Evolutionary conservation across 2,113 vertebrate species (phyloP).

Genomic region (Lepidothrix coronata): DNA sequence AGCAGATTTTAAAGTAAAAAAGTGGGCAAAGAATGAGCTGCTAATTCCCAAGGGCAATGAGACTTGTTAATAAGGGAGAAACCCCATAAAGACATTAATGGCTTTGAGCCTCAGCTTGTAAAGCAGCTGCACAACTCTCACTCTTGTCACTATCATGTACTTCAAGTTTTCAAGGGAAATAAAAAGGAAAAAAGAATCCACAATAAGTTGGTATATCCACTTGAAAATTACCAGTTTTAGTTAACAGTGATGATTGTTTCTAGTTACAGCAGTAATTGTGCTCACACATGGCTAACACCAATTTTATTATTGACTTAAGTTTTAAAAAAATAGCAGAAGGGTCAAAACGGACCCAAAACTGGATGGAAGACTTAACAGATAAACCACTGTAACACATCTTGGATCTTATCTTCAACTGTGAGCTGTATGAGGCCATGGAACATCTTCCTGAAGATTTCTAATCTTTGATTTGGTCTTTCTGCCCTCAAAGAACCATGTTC

Average conservation of each 20-base stretch:
- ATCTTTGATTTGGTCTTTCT: constrained; percentile 43
- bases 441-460: constrained; percentile 35
- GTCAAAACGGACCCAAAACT: background rate
- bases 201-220: background rate
- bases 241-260: background rate
- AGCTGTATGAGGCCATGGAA: background rate
- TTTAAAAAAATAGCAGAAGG: background rate
- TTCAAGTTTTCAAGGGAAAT: background rate
- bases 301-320: background rate
- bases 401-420: background rate
- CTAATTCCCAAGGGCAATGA: constrained; percentile 1
- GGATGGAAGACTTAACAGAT: background rate
- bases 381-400: background rate
- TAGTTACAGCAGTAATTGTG: background rate
- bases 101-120: constrained; percentile 17
- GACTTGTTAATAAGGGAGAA: constrained; percentile 30
- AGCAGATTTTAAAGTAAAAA: background rate
- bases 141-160: background rate
- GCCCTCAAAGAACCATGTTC: constrained; percentile 56
- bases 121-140: constrained; percentile 30
- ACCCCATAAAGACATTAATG: constrained; percentile 23
- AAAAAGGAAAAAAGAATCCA: background rate
- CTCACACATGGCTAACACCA: background rate
- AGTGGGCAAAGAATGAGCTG: constrained; percentile 6
- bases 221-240: background rate